phyloP scores from a whole-genome alignment of 2,888 invertebrate genomes.

The Psococerastis gibbosa region DNA sequence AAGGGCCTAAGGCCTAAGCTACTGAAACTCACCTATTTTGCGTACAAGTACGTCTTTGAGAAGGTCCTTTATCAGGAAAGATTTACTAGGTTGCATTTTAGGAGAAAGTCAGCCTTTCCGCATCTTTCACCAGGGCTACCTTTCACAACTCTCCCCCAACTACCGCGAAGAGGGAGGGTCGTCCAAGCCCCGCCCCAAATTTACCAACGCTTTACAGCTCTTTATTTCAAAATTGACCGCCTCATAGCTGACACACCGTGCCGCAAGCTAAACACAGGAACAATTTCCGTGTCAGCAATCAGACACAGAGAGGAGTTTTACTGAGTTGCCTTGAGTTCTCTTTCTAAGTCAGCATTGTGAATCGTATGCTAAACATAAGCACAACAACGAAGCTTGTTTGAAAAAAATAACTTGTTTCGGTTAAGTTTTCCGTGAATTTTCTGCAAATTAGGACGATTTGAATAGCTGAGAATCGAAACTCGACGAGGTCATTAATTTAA shows the following conservation, averaged over 20 bases:
- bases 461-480: too few relatives aligned
- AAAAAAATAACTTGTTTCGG: too few relatives aligned
- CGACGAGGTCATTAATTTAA: too few relatives aligned
- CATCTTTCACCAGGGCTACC: neutral
- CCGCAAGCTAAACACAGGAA: neutral
- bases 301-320: too few relatives aligned
- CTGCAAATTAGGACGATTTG: too few relatives aligned
- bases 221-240: neutral
- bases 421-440: too few relatives aligned
- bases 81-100: slow-evolving; percentile 23
- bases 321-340: too few relatives aligned
- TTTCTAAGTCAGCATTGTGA: too few relatives aligned
- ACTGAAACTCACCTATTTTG: slow-evolving; percentile 29
- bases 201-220: neutral
- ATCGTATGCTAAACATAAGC: too few relatives aligned
- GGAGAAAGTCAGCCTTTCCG: neutral
- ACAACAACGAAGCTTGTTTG: too few relatives aligned
- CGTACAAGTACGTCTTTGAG: slow-evolving; percentile 50
- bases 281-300: neutral
- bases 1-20: too few relatives aligned
- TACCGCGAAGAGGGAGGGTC: neutral
- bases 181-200: neutral
- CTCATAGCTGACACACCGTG: neutral
- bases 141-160: neutral
- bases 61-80: slow-evolving; percentile 67